Percentiles rank a stretch among this genome's conserved stretches.
phyloP scores from a whole-genome alignment of 1,140 invertebrate species.

The Drosophila auraria region DNA sequence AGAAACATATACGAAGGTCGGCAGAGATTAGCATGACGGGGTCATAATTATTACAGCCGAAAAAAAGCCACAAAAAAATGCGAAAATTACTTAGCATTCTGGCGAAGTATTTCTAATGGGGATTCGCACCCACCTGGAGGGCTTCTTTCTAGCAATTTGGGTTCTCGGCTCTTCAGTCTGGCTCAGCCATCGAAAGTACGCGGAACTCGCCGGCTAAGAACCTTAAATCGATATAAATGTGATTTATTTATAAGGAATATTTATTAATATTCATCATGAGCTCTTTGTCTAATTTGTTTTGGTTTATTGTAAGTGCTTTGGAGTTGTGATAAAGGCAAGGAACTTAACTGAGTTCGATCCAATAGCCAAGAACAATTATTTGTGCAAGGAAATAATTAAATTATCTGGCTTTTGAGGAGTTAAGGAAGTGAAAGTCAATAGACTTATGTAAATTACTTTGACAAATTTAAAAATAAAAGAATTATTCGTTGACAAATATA shows the following conservation, averaged over 20 bases:
- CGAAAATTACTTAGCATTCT: constrained; percentile 57
- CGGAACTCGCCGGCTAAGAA: constrained; percentile 44
- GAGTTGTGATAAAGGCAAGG: not conserved
- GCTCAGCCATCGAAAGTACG: constrained; percentile 47
- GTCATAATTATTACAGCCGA: constrained; percentile 39
- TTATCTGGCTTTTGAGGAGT: not conserved
- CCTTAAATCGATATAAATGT: constrained; percentile 27
- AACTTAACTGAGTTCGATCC: not conserved
- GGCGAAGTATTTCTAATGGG: constrained; percentile 54
- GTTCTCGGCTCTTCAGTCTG: constrained; percentile 56
- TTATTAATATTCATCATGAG: constrained; percentile 67
- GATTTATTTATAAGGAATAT: constrained; percentile 1
- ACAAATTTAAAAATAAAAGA: not conserved
- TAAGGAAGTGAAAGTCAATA: constrained; percentile 1
- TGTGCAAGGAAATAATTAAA: not conserved
- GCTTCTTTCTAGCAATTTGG: constrained; percentile 34
- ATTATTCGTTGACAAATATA: not conserved
- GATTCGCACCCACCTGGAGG: constrained; percentile 21
- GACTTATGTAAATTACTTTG: not conserved
- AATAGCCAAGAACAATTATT: constrained; percentile 3
- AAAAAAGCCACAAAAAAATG: constrained; percentile 10
- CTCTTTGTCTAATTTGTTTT: constrained; percentile 42
- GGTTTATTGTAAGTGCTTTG: constrained; percentile 68
- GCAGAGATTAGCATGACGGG: constrained; percentile 45
- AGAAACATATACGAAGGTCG: constrained; percentile 41